Percentiles rank a stretch among this genome's conserved stretches.
Evolutionary conservation across 2,113 vertebrate genomes (phyloP).

Genomic region (Peromyscus maniculatus): DNA sequence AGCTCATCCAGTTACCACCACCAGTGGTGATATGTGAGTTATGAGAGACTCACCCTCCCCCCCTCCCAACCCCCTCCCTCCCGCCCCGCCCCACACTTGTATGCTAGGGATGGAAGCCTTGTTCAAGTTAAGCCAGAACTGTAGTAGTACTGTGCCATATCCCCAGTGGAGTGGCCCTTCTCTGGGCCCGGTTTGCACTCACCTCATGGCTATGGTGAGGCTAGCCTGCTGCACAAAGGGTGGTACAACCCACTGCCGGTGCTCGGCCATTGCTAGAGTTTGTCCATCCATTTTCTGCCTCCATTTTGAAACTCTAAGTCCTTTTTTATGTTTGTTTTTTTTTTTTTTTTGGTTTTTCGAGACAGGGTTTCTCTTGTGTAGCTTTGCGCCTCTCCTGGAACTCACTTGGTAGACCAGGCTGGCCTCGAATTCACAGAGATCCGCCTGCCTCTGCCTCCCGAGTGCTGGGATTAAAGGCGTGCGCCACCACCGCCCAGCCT

Average conservation of each 20-base stretch:
- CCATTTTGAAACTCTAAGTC: neutral
- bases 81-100: neutral
- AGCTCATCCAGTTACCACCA: neutral
- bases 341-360: too few relatives aligned
- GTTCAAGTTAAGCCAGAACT: neutral
- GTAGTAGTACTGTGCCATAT: neutral
- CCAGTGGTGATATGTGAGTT: neutral
- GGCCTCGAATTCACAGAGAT: too few relatives aligned
- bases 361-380: too few relatives aligned
- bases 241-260: too few relatives aligned
- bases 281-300: neutral
- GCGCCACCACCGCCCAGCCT: too few relatives aligned
- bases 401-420: too few relatives aligned
- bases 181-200: neutral
- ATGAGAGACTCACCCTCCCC: neutral
- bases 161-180: neutral
- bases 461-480: too few relatives aligned
- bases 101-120: neutral
- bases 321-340: neutral
- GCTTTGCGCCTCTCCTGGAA: too few relatives aligned
- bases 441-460: too few relatives aligned
- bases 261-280: fast-evolving
- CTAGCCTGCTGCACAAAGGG: fast-evolving
- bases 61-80: too few relatives aligned
- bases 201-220: neutral